These are phyloP conservation scores for Heterotilapia buettikoferi DNA, from an alignment of 2,113 vertebrate genomes.

Conservation along the genomic window DNA sequence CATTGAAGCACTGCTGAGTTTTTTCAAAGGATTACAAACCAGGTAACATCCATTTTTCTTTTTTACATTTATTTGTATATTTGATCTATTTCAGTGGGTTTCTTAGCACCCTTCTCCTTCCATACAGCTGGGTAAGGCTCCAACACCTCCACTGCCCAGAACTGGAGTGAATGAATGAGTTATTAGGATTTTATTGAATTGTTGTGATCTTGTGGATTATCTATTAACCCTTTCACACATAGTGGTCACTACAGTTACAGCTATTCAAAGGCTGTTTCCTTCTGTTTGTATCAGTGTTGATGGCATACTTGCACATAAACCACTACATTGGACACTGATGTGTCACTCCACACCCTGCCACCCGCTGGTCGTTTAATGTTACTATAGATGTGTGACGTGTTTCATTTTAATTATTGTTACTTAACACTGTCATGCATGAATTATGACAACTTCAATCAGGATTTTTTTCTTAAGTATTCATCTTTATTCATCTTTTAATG, in stretches of 20 bases:
- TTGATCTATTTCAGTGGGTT: neutral
- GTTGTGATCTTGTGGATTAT: neutral
- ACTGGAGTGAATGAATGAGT: neutral
- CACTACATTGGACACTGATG: neutral
- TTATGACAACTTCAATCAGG: neutral
- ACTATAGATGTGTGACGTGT: accelerated
- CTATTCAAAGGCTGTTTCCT: accelerated
- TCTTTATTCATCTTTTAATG: neutral
- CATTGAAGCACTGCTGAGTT: neutral
- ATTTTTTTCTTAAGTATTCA: neutral
- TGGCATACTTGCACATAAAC: neutral
- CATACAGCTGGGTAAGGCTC: neutral
- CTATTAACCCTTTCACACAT: neutral
- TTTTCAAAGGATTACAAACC: neutral
- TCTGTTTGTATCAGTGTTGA: neutral
- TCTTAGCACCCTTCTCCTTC: neutral
- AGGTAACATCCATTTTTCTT: neutral
- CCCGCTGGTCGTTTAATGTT: accelerated
- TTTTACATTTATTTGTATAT: neutral
- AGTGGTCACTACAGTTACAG: neutral
- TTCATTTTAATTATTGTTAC: neutral
- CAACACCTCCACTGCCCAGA: neutral
- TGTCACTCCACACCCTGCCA: neutral
- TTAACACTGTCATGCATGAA: neutral
- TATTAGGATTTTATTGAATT: neutral